These are phyloP conservation scores for Beris morrisii DNA, from an alignment of 2,888 invertebrate species.

Conservation along the genomic window DNA sequence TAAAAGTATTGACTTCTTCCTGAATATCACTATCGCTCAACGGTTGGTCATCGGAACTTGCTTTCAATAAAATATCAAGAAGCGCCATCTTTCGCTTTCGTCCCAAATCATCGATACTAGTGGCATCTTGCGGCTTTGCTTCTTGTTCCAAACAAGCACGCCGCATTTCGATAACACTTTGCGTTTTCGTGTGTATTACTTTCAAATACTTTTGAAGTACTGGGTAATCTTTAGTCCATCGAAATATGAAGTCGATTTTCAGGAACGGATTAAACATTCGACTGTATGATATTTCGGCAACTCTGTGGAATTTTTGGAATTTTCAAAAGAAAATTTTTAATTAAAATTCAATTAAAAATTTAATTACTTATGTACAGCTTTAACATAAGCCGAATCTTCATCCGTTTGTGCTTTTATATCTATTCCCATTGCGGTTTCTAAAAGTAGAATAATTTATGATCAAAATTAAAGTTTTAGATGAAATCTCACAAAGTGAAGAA, in stretches of 20 bases:
- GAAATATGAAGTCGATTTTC: slow-evolving; percentile 25
- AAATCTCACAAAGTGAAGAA: background rate
- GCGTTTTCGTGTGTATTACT: slow-evolving; percentile 27
- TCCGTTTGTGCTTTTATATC: slow-evolving; percentile 67
- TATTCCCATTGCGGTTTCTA: slow-evolving; percentile 75
- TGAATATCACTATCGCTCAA: slow-evolving; percentile 61
- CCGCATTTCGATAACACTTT: slow-evolving; percentile 33
- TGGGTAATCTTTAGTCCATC: slow-evolving; percentile 15
- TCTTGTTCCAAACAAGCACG: slow-evolving; percentile 5
- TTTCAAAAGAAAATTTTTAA: background rate
- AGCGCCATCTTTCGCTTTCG: slow-evolving; percentile 63
- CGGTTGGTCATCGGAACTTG: slow-evolving; percentile 58
- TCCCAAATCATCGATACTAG: slow-evolving; percentile 46
- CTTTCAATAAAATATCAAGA: slow-evolving; percentile 62
- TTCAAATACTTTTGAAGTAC: slow-evolving; percentile 14
- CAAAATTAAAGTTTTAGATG: background rate
- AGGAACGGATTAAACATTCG: slow-evolving; percentile 34
- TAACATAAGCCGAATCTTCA: slow-evolving; percentile 66
- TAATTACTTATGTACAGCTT: slow-evolving; percentile 63
- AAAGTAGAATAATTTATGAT: background rate
- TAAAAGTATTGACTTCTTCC: slow-evolving; percentile 68
- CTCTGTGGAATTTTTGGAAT: background rate
- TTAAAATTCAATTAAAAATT: slow-evolving; percentile 46
- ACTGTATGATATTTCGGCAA: slow-evolving; percentile 3
- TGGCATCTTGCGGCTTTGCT: background rate